These are phyloP conservation scores for Phanerotoma sp. DNA, from an alignment of 2,888 invertebrate genomes.

Conservation along the genomic window DNA sequence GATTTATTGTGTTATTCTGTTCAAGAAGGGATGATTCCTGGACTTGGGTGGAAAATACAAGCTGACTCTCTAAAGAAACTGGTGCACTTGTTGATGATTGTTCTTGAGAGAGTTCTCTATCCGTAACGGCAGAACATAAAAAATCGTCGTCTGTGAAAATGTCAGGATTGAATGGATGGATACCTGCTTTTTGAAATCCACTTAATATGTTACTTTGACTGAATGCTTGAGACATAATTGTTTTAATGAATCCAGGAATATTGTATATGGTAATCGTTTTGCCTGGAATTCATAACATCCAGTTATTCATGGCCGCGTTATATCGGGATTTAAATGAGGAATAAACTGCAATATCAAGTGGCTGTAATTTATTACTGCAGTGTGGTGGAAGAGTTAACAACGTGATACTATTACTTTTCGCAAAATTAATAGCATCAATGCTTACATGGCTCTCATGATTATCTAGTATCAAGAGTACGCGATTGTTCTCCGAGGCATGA, in stretches of 20 bases:
- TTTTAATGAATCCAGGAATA: constrained; percentile 47
- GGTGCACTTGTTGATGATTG: too few relatives aligned
- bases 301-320: too few relatives aligned
- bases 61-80: too few relatives aligned
- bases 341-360: too few relatives aligned
- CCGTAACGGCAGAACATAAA: not conserved
- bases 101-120: too few relatives aligned
- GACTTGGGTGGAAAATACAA: too few relatives aligned
- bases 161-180: not conserved
- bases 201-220: not conserved
- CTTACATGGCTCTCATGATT: constrained; percentile 22
- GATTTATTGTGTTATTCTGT: too few relatives aligned
- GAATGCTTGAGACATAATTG: not conserved
- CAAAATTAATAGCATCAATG: constrained; percentile 37
- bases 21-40: too few relatives aligned
- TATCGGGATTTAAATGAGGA: too few relatives aligned
- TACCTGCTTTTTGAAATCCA: not conserved
- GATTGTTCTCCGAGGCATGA: not conserved
- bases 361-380: too few relatives aligned
- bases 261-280: too few relatives aligned
- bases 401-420: constrained; percentile 43
- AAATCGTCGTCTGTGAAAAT: not conserved
- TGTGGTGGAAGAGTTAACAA: constrained; percentile 47
- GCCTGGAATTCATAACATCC: too few relatives aligned
- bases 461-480: not conserved